phyloP scores from a whole-genome alignment of 2,888 invertebrate species.

The Drosophila histrio region DNA sequence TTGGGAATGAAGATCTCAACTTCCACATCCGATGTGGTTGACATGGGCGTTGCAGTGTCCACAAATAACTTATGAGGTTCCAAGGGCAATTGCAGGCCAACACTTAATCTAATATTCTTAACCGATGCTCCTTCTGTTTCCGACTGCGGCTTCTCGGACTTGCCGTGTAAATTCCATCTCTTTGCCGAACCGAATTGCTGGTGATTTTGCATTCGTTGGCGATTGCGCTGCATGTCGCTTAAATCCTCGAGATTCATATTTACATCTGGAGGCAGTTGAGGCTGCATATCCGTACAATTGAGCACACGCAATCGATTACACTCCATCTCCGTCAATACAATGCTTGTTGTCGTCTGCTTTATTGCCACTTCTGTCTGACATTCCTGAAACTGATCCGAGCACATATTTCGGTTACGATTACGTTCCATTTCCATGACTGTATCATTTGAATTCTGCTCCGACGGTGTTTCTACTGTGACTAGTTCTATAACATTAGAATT shows the following conservation, averaged over 20 bases:
- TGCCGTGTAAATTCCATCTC: slow-evolving; percentile 18
- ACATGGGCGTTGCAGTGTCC: slow-evolving; percentile 55
- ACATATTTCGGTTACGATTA: slow-evolving; percentile 66
- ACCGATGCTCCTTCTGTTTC: neutral
- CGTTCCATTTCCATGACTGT: slow-evolving; percentile 52
- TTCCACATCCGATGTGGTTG: slow-evolving; percentile 62
- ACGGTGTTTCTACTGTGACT: slow-evolving; percentile 48
- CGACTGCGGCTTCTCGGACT: neutral
- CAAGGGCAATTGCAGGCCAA: slow-evolving; percentile 46
- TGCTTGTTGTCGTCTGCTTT: neutral
- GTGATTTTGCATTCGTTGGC: slow-evolving; percentile 81
- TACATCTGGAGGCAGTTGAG: slow-evolving; percentile 43
- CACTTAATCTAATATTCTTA: neutral
- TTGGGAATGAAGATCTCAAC: slow-evolving; percentile 19
- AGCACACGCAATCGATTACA: slow-evolving; percentile 85
- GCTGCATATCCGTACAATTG: slow-evolving; percentile 55
- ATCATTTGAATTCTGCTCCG: slow-evolving; percentile 80
- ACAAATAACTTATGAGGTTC: slow-evolving; percentile 31
- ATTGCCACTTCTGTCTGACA: slow-evolving; percentile 29
- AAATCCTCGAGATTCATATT: slow-evolving; percentile 77
- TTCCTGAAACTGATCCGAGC: slow-evolving; percentile 48
- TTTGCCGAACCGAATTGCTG: slow-evolving; percentile 60
- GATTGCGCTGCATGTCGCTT: slow-evolving; percentile 83
- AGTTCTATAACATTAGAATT: slow-evolving; percentile 78
- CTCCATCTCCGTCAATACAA: slow-evolving; percentile 84